Evolutionary conservation across 2,888 invertebrate genomes (phyloP).

Genomic region (Ariolimax columbianus): DNA sequence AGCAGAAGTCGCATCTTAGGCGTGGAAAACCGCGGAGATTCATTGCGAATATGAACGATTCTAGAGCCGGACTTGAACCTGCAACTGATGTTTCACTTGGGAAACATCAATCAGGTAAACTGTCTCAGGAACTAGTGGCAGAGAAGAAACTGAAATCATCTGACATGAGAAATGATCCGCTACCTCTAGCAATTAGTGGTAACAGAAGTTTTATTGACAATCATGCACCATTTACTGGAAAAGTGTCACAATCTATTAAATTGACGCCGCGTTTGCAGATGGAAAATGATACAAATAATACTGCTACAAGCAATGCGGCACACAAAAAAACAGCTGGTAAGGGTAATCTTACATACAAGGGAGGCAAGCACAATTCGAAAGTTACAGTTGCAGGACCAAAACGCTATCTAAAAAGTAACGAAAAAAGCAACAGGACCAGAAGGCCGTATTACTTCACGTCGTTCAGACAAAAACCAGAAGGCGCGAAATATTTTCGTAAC

Average conservation of each 20-base stretch:
- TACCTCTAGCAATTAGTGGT: no score
- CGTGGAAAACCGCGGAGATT: conserved; percentile 6
- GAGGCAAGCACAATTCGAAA: background rate
- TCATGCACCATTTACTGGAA: background rate
- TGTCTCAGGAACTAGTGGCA: no score
- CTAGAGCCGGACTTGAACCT: background rate
- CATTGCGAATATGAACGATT: background rate
- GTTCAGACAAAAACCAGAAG: background rate
- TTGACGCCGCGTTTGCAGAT: no score
- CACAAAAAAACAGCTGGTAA: background rate
- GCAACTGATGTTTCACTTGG: background rate
- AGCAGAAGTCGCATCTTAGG: background rate
- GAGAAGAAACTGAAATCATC: background rate
- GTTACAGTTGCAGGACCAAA: background rate
- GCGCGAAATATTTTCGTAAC: background rate
- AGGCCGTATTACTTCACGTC: conserved; percentile 4
- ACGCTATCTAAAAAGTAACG: background rate
- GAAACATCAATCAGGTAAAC: background rate
- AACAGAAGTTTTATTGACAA: background rate
- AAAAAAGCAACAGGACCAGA: background rate
- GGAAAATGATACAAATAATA: background rate
- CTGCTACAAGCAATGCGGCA: background rate
- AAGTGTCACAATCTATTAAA: background rate
- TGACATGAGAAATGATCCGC: background rate
- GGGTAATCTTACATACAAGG: no score